Conservation (phyloP, 1,140 invertebrate species). For the Euglossa dilemma region DNA sequence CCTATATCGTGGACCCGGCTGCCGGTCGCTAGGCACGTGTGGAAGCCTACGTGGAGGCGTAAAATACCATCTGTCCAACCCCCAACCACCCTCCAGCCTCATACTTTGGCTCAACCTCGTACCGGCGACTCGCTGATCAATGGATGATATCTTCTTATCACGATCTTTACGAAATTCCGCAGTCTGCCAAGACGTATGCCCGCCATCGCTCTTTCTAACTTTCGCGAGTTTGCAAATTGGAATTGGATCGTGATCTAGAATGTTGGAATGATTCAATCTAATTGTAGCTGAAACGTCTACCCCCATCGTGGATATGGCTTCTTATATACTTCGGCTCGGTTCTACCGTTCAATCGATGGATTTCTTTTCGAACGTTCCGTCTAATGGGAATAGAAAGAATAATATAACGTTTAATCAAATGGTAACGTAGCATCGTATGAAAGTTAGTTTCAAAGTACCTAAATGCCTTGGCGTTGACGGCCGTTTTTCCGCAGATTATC, state of each 20-base stretch:
- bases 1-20: constrained; percentile 45
- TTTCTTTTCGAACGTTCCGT: no score
- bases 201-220: background rate
- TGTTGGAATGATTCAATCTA: background rate
- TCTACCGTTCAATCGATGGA: no score
- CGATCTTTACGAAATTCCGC: background rate
- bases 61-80: constrained; percentile 60
- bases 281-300: background rate
- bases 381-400: background rate
- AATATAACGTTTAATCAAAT: background rate
- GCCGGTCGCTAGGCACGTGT: constrained; percentile 63
- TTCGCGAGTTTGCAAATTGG: background rate
- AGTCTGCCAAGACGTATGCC: background rate
- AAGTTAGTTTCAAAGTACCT: background rate
- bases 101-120: background rate
- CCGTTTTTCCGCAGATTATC: background rate
- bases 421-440: no score
- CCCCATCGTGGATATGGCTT: background rate
- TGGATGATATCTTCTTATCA: background rate
- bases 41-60: constrained; percentile 47
- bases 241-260: background rate
- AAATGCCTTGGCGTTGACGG: background rate
- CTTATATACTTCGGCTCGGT: no score
- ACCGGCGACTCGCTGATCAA: constrained; percentile 16
- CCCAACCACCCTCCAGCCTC: background rate